Base-by-base conservation (phyloP, 2,888 invertebrate genomes). In the Luperina nickerlii region DNA sequence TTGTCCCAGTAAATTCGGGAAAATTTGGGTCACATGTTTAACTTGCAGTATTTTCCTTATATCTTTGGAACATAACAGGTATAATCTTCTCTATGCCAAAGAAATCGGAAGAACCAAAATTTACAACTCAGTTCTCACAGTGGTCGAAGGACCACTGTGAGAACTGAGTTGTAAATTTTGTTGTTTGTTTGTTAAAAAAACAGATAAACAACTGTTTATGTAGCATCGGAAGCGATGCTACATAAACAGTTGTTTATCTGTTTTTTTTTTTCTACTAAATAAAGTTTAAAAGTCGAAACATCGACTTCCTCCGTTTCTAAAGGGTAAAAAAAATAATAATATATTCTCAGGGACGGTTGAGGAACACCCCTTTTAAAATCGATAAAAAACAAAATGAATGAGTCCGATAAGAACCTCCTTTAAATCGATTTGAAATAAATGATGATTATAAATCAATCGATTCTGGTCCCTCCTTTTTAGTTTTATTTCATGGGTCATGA, bases 281-380 rank as follows among this genome's bases (percentile, higher is more conserved):
- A 85, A 83, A 83, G 45, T 86, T 83, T 57, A 69, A 74, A 83
- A 76, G 65, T 67, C 7, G 9, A 38, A 75, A 51, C 60, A 18
- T 68, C 38, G 63, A 82, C 82, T 87, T 87, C 85, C 86, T 87
- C 7, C 76, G 32, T 60, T 54, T 62, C 1, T 24, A 57, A 78
- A 76, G 74, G 79, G 79, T 75, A 79, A 82, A 75, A 82, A 75
- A 78, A 69, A 38, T 71, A 60, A 66, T 68, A 81, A 85, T 82
- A 79, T 79, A 86, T 77, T 83, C 80, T 69, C 27, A 15, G 57
- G 24, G 69, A 80, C 57, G 60, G 57, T 65, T 74, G 27, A 83
- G 67, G 24, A 86, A 85, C 87, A 83, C 85, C 85, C 84, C 77
- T 85, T 85, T 86, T 83, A 63, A 74, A 77, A 86, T 86, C 87